These are phyloP conservation scores for Volucella inanis DNA, from an alignment of 2,888 invertebrate species.

Conservation along the genomic window DNA sequence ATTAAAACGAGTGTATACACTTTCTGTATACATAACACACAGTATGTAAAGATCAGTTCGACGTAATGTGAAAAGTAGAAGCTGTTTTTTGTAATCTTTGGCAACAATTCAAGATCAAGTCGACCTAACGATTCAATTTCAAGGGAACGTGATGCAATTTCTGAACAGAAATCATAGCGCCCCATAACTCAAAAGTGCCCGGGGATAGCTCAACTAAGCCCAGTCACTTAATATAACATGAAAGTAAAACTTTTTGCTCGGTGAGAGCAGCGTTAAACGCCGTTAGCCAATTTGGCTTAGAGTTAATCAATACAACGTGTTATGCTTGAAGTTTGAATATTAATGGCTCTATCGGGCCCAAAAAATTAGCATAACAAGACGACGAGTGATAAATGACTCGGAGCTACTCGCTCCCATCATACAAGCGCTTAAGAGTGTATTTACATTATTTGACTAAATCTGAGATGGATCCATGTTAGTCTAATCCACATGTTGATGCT, in stretches of 20 bases:
- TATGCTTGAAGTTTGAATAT: neutral
- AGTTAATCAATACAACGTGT: slow-evolving; percentile 1
- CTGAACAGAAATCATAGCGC: slow-evolving; percentile 2
- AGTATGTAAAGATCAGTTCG: slow-evolving; percentile 4
- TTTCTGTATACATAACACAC: too few relatives aligned
- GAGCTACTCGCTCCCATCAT: neutral
- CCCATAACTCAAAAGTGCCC: neutral
- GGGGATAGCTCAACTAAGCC: slow-evolving; percentile 8
- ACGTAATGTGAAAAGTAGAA: neutral
- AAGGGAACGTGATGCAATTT: slow-evolving; percentile 34
- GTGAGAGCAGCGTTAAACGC: neutral
- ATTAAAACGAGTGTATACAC: slow-evolving; percentile 14
- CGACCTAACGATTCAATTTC: slow-evolving; percentile 30
- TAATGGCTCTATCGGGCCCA: slow-evolving; percentile 7
- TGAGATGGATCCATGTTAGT: neutral
- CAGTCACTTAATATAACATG: slow-evolving; percentile 22
- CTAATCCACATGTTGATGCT: slow-evolving; percentile 50
- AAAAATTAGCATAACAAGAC: slow-evolving; percentile 48
- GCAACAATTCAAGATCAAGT: slow-evolving; percentile 31
- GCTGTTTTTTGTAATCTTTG: slow-evolving; percentile 8
- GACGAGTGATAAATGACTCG: slow-evolving; percentile 35
- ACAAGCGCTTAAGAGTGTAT: neutral
- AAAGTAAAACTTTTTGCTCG: slow-evolving; percentile 31
- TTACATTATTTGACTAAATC: slow-evolving; percentile 6
- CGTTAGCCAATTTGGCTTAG: slow-evolving; percentile 1